phyloP scores from a whole-genome alignment of 1,140 invertebrate genomes.

The Bilobella aurantiaca region DNA sequence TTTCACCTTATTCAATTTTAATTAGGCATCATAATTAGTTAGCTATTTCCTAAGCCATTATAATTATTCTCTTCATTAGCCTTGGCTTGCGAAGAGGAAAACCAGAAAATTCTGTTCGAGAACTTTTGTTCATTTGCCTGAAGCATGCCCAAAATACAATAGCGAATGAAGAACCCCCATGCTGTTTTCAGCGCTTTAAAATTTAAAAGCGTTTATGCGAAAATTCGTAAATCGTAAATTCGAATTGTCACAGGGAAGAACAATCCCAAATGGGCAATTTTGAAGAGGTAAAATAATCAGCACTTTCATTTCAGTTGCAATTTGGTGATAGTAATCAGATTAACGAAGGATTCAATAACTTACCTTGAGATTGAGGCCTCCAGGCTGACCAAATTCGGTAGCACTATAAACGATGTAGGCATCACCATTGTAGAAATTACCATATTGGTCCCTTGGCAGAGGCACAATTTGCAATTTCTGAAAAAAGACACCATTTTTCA shows the following conservation, averaged over 20 bases:
- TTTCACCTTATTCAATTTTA: constrained; percentile 21
- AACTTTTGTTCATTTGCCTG: too few species aligned
- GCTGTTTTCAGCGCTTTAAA: too few species aligned
- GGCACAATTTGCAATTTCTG: constrained; percentile 67
- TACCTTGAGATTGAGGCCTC: constrained; percentile 56
- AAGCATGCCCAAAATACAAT: too few species aligned
- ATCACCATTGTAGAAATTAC: constrained; percentile 72
- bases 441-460: constrained; percentile 64
- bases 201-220: too few species aligned
- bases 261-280: too few species aligned
- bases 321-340: not conserved
- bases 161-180: too few species aligned
- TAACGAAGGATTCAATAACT: constrained; percentile 36
- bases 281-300: too few species aligned
- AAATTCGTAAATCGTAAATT: too few species aligned
- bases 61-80: not conserved
- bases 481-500: too few species aligned
- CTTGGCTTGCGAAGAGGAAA: not conserved
- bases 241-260: too few species aligned
- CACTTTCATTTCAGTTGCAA: not conserved
- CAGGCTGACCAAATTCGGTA: constrained; percentile 53
- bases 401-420: constrained; percentile 77
- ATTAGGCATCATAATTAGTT: not conserved
- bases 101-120: too few species aligned
- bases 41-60: not conserved